phyloP scores from a whole-genome alignment of 2,113 vertebrate species.

The Isurus oxyrinchus region DNA sequence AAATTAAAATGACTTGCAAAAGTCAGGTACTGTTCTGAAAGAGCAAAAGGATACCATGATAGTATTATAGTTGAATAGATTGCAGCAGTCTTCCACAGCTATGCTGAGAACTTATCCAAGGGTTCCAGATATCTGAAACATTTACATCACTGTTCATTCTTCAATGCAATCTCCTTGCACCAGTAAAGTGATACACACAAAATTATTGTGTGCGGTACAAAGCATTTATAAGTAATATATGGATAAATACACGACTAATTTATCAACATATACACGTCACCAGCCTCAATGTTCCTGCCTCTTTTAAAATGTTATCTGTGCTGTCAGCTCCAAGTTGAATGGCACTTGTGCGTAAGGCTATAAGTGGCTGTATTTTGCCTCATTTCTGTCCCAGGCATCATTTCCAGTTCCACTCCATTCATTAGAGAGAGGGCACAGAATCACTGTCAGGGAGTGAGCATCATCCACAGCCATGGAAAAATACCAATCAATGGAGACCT shows the following conservation, averaged over 20 bases:
- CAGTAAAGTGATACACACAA: neutral
- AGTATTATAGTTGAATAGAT: neutral
- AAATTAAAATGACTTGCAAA: neutral
- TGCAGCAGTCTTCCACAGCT: neutral
- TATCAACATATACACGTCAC: neutral
- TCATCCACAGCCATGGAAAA: neutral
- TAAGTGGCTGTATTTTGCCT: neutral
- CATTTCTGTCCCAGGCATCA: neutral
- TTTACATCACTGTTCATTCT: neutral
- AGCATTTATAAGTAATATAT: neutral
- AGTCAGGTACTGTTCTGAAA: neutral
- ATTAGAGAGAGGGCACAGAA: neutral
- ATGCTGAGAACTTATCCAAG: neutral
- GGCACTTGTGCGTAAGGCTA: neutral
- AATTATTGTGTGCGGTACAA: neutral
- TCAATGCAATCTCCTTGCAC: neutral
- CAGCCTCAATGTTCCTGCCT: neutral
- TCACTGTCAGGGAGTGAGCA: neutral
- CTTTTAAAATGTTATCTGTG: neutral
- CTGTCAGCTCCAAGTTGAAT: neutral
- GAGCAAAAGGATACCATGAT: neutral
- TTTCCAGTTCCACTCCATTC: neutral
- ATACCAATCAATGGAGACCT: neutral
- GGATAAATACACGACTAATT: neutral
- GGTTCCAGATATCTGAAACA: neutral